Percentiles rank a stretch among this genome's conserved stretches.
Conservation (phyloP, 2,797 vertebrate species). For the Cyprinodon diabolis region DNA sequence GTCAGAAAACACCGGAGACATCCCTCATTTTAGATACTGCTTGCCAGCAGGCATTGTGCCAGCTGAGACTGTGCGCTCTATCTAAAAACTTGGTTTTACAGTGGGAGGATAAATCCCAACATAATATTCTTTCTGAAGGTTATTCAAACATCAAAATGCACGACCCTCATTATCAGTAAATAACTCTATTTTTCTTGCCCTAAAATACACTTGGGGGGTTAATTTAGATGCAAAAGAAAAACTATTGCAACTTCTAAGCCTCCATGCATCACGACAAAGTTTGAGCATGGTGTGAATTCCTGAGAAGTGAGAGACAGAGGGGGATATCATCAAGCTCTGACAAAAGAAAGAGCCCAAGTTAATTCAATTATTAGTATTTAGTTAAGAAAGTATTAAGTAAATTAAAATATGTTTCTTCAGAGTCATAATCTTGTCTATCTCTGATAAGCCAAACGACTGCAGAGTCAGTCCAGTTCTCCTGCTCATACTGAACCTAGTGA, state of each 20-base stretch:
- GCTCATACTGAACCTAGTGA: not conserved
- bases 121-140: constrained; percentile 41
- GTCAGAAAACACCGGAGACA: constrained; percentile 40
- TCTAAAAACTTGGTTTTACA: constrained; percentile 36
- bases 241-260: constrained; percentile 38
- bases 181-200: constrained; percentile 44
- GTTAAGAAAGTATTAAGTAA: not conserved
- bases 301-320: constrained; percentile 28
- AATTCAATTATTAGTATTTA: not conserved
- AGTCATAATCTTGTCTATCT: not conserved
- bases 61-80: constrained; percentile 28
- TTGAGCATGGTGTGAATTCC: constrained; percentile 21
- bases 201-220: constrained; percentile 39
- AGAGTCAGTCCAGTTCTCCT: not conserved
- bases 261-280: not conserved
- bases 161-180: constrained; percentile 51
- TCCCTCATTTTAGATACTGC: constrained; percentile 42
- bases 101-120: constrained; percentile 35
- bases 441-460: not conserved
- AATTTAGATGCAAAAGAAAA: constrained; percentile 43
- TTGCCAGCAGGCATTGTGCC: constrained; percentile 45
- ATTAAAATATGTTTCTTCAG: not conserved
- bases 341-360: not conserved
- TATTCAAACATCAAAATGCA: constrained; percentile 26
- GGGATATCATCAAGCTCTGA: constrained; percentile 12